Evolutionary conservation across 2,797 vertebrate genomes (phyloP).

Genomic region (Botia almorhae): DNA sequence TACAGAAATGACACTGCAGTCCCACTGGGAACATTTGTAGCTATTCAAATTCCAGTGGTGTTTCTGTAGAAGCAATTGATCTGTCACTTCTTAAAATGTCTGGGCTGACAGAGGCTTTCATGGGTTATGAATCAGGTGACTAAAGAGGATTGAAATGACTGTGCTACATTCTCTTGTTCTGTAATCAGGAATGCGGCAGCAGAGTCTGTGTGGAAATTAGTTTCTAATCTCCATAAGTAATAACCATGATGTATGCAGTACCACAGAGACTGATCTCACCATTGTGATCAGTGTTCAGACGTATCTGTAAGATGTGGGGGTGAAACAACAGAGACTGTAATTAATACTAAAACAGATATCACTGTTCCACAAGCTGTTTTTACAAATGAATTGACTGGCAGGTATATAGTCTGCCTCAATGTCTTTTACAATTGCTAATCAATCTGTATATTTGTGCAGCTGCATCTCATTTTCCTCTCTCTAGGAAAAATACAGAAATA

Average conservation of each 20-base stretch:
- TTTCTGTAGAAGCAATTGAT: background rate
- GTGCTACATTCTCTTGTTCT: background rate
- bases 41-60: background rate
- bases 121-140: background rate
- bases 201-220: background rate
- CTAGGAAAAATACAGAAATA: too few relatives aligned
- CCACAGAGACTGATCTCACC: conserved; percentile 47
- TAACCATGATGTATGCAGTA: conserved; percentile 23
- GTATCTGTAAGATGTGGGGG: conserved; percentile 41
- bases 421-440: too few relatives aligned
- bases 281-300: conserved; percentile 37
- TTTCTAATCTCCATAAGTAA: conserved; percentile 1
- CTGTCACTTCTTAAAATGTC: background rate
- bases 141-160: background rate
- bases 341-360: background rate
- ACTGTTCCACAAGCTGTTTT: too few relatives aligned
- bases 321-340: conserved; percentile 26
- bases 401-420: too few relatives aligned
- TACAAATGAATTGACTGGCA: too few relatives aligned
- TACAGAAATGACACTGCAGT: background rate
- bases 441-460: too few relatives aligned
- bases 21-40: background rate
- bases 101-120: background rate
- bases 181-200: background rate
- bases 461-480: too few relatives aligned